Conservation (phyloP, 2,888 invertebrate species). For the Dynastes tityus region DNA sequence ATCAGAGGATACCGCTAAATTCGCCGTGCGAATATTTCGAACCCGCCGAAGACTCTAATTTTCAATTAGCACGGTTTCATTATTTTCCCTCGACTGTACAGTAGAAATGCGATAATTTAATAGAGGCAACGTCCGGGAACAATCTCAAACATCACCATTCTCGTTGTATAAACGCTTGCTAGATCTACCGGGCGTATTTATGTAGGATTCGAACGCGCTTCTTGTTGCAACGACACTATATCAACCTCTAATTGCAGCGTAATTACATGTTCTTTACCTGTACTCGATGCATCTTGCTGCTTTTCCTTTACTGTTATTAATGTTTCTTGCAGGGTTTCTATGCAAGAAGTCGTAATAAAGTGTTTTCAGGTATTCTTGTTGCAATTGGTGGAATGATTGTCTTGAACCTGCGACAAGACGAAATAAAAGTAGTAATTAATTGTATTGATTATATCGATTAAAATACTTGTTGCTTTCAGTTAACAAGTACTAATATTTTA, state of each 20-base stretch:
- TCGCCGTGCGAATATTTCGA: slow-evolving; percentile 26
- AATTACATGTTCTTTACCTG: slow-evolving; percentile 17
- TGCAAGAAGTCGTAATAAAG: neutral
- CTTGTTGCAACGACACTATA: slow-evolving; percentile 18
- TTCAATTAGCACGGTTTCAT: slow-evolving; percentile 37
- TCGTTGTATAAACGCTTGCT: slow-evolving; percentile 4
- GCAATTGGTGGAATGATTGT: too few species aligned
- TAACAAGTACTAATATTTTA: too few species aligned
- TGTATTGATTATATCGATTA: too few species aligned
- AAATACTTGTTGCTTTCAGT: too few species aligned
- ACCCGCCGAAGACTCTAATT: slow-evolving; percentile 18
- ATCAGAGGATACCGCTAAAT: slow-evolving; percentile 11
- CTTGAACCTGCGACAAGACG: too few species aligned
- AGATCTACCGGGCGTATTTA: slow-evolving; percentile 7
- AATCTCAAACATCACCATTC: slow-evolving; percentile 17
- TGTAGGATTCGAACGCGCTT: neutral
- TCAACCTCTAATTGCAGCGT: slow-evolving; percentile 27
- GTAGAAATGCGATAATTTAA: slow-evolving; percentile 33
- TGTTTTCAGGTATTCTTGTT: neutral
- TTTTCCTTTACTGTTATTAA: slow-evolving; percentile 3
- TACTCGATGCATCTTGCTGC: neutral
- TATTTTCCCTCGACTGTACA: slow-evolving; percentile 23
- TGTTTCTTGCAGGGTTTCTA: neutral
- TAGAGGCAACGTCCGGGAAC: slow-evolving; percentile 23
- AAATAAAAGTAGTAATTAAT: too few species aligned